Evolutionary conservation across 2,888 invertebrate genomes (phyloP), one percentile per base, ranked within the genome.

Genomic region (Entomobrya proxima): DNA sequence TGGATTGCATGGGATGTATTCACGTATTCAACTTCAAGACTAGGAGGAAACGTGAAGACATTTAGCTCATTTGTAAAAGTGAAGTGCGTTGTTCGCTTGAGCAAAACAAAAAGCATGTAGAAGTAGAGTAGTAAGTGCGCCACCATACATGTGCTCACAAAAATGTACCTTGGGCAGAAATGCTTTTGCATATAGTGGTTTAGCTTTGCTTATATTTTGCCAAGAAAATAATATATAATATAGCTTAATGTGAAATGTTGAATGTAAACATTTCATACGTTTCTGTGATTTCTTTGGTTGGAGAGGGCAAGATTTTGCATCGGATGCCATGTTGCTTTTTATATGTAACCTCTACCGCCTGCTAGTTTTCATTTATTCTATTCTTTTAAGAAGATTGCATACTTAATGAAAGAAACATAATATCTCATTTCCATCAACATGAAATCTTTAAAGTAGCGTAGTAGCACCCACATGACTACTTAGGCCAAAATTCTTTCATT

Each of bases 361-460:
- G 13, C 67, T 30, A 5, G 58, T 64, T 58, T 64, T 9, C 21
- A 40, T 35, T 67, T 24, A 52, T 58, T 27, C 58, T 58, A 15
- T 58, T 58, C 55, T 15, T 3, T 55, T 47, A n/a, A 13, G 44
- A 47, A 72, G 50, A 72, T 24, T 74, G 52, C 50, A 74, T 74
- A 32, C 50, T 52, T 74, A 74, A 74, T 74, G 74, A 50, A 67
- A 67, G 37, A 67, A 37, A 64, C 35, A 32, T 47, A 74, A 52
- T 52, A 50, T 52, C 27, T 50, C 74, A 72, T 52, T 52, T 74
- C 74, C 50, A 74, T 74, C 21, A 50, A 52, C 50, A 52, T 74
- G 18, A 52, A 52, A n/a, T 32, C 74, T 40, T 67, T 21, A 67
- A 40, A 67, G 67, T 40, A 67, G 67, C 40, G 21, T 40, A 67